Base-by-base conservation (phyloP, 1,140 invertebrate genomes). In the Sitodiplosis mosellana region DNA sequence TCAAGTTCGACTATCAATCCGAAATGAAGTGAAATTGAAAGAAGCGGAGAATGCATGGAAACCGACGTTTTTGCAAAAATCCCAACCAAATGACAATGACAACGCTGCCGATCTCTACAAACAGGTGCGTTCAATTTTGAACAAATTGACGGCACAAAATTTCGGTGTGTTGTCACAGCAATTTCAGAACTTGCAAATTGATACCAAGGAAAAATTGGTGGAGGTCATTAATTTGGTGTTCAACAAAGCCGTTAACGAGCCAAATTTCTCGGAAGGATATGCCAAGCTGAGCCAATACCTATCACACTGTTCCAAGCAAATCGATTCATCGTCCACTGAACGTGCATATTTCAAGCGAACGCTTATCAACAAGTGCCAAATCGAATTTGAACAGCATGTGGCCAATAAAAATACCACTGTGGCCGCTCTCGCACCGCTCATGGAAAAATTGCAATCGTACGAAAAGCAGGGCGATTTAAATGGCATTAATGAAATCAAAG, bases 71-170 rank as follows among this genome's bases (percentile, higher is more conserved):
- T 57, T 74, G 12, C 73, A 70, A 42, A 59, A 66, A 27, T 3
- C 2, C 20, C 5, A 18, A 3, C 58, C 66, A 48, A 62, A 57
- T 41, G 67, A 69, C 15, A 59, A 52, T 34, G 51, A 67, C 4
- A 64, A 61, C 46, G 76, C 80, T 41, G 77, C 82, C 12, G 77
- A 80, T 20, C 62, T 95, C 46, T 80, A 86, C 53, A 87, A 84
- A 56, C 79, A 73, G 54, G 84, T 94, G 45, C 74, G 88, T 49
- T 83, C 86, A 59, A 86, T 95, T 45, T 65, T 97, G 3, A 96
- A 97, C 64, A 96, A 95, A 65, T 66, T 97, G 22, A 96, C 91
- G 1, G 91, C 91, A 0, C 83, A 95, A 60, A 93, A 94, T 59
- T 91, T 92, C 58, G 73, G 81, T 36, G 83, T 77, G 2, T 67